A percentile compares a stretch with the other conserved stretches of the same genome.
Conservation (phyloP, 2,888 invertebrate species). For the Pteria penguin region DNA sequence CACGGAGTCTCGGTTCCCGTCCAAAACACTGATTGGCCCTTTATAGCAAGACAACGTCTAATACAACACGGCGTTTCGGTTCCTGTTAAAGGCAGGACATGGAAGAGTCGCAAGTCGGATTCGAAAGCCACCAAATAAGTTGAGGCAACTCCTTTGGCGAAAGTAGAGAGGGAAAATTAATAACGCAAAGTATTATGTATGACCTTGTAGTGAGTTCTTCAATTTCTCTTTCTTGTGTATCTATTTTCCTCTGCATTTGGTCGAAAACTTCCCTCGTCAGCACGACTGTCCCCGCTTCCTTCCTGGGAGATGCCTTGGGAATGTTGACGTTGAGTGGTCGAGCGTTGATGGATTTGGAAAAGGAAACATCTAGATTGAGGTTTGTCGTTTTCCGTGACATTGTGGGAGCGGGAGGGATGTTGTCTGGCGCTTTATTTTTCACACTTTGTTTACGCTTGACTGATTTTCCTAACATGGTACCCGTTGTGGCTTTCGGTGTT, state of each 20-base stretch:
- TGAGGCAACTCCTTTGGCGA: too few relatives aligned
- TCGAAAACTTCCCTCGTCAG: slow-evolving; percentile 4
- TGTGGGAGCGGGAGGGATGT: neutral
- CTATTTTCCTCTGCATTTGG: slow-evolving; percentile 6
- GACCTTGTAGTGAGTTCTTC: slow-evolving; percentile 22
- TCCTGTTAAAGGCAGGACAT: too few relatives aligned
- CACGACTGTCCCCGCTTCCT: neutral
- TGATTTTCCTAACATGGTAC: neutral
- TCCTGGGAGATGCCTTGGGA: neutral
- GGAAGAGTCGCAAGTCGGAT: too few relatives aligned
- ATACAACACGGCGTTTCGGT: too few relatives aligned
- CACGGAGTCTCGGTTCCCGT: too few relatives aligned
- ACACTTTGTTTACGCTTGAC: too few relatives aligned
- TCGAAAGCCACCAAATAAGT: too few relatives aligned
- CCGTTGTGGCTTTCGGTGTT: neutral
- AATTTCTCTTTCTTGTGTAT: slow-evolving; percentile 7
- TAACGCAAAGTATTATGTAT: too few relatives aligned
- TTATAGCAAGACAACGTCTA: too few relatives aligned
- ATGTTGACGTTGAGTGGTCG: neutral
- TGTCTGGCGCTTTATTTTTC: neutral
- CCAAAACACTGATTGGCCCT: too few relatives aligned
- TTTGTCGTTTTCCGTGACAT: neutral
- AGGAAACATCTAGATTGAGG: neutral
- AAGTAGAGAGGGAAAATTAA: too few relatives aligned
- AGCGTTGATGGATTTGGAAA: neutral